Base-by-base conservation (phyloP, 2,888 invertebrate genomes). In the Cephonodes hylas region DNA sequence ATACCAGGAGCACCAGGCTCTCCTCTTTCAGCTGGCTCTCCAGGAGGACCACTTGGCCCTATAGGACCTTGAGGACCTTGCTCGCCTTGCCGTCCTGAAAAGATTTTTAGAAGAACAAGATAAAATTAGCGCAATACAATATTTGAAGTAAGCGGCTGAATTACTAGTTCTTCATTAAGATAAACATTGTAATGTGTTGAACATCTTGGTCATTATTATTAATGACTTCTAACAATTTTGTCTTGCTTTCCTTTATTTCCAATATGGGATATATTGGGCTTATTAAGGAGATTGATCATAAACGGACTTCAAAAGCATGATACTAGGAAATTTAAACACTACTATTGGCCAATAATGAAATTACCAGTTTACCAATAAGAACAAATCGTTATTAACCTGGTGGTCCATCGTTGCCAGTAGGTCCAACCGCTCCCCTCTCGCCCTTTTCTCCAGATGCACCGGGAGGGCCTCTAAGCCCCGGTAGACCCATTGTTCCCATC, bases 21-120 rank as follows among this genome's bases (percentile, higher is more conserved):
- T 20, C 97, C 96, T 74, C 96, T 90, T 82, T 96, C 96, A 0
- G 96, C 97, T 53, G 96, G 95, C 83, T 97, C 97, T 15, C 97
- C 97, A 0, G 96, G 96, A 1, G 96, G 95, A 1, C 97, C 97
- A 0, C 93, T 91, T 0, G 95, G 95, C 3, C 97, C 97, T 22
- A 95, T 84, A 15, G 94, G 93, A n/a, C 97, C 97, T 80, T 95
- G 95, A 0, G 93, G 94, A 0, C 97, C 97, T 78, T 96, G 94
- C 76, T 96, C 96, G 66, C 97, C 96, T 81, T 93, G 94, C 63
- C 94, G 93, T 59, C 95, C 95, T 91, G 71, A 23, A 25, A 42
- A 56, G 0, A n/a, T 5, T 23, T 25, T 46, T n/a, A 15, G 13
- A 60, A 45, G 7, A 46, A 46, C 10, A 60, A 25, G 8, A 25